Conservation (phyloP, 2,797 vertebrate species). For the Tinamus major region DNA sequence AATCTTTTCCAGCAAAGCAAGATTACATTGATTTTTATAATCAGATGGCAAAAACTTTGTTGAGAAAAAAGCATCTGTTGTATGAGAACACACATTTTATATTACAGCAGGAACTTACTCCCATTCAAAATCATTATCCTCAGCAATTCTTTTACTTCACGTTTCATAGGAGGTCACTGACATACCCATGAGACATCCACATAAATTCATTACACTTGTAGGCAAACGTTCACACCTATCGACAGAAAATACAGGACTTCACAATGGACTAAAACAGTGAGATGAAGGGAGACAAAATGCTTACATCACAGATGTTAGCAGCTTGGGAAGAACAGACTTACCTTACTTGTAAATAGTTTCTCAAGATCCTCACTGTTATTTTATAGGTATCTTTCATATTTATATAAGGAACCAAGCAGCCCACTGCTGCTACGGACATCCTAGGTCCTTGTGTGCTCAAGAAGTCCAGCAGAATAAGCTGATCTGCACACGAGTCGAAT, state of each 20-base stretch:
- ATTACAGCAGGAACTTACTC: not conserved
- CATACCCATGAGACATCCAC: not conserved
- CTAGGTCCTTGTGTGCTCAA: not conserved
- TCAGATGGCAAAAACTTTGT: accelerated
- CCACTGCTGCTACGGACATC: not conserved
- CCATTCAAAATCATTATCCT: not conserved
- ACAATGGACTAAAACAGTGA: not conserved
- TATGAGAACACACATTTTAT: not conserved
- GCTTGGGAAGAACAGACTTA: not conserved
- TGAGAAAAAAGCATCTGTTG: not conserved
- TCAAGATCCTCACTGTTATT: not conserved
- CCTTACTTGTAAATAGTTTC: not conserved
- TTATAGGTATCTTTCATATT: not conserved
- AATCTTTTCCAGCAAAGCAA: not conserved
- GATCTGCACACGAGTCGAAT: not conserved
- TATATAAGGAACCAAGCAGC: not conserved
- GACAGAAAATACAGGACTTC: not conserved
- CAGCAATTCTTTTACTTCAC: not conserved
- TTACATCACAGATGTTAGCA: not conserved
- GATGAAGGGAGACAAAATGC: not conserved
- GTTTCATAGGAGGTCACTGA: not conserved
- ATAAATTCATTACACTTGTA: not conserved
- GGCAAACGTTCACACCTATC: not conserved
- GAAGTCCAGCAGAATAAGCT: not conserved
- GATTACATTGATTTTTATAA: not conserved